Evolutionary conservation across 2,113 vertebrate genomes (phyloP).

Genomic region (Cromileptes altivelis): DNA sequence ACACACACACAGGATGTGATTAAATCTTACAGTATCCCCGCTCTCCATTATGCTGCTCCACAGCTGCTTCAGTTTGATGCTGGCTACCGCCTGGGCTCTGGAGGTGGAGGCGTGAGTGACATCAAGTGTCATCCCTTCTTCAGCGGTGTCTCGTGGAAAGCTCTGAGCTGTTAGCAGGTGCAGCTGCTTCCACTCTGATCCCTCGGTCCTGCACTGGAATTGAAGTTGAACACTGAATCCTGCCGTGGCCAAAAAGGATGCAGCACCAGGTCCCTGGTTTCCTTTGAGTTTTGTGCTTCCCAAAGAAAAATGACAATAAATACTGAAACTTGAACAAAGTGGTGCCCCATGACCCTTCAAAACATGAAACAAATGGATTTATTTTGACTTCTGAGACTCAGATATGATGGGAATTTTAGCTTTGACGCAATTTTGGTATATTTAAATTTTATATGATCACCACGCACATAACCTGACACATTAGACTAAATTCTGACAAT

Average conservation of each 20-base stretch:
- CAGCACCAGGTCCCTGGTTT: slow-evolving; percentile 4
- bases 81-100: slow-evolving; percentile 88
- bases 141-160: slow-evolving; percentile 89
- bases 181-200: neutral
- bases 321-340: slow-evolving; percentile 15
- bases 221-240: neutral
- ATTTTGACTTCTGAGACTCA: neutral
- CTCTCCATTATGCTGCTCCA: slow-evolving; percentile 1
- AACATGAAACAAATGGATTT: slow-evolving; percentile 6
- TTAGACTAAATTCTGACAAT: slow-evolving; percentile 20
- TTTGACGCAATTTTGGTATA: slow-evolving; percentile 44
- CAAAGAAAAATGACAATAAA: slow-evolving; percentile 54
- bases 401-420: neutral
- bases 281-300: slow-evolving; percentile 55
- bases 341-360: neutral
- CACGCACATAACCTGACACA: slow-evolving; percentile 40
- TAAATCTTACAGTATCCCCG: neutral
- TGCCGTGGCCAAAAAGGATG: slow-evolving; percentile 11
- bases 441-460: slow-evolving; percentile 30
- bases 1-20: neutral
- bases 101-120: slow-evolving; percentile 88
- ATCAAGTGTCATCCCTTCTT: slow-evolving; percentile 97
- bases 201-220: neutral
- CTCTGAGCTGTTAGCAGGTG: slow-evolving; percentile 84
- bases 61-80: slow-evolving; percentile 94